Conservation (phyloP, 2,888 invertebrate genomes). For the Rosalia funebris region DNA sequence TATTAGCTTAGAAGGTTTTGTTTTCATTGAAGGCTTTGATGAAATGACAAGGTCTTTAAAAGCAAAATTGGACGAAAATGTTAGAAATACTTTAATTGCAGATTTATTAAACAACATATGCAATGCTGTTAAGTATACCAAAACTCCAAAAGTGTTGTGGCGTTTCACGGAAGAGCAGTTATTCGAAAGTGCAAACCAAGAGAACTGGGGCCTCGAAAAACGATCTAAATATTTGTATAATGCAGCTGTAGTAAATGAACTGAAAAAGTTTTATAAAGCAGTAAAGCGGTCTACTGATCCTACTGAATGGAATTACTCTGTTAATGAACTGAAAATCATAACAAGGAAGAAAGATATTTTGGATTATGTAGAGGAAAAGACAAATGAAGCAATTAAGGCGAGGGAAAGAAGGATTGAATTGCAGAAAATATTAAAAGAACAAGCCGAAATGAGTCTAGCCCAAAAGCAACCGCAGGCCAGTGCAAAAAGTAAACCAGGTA, state of each 20-base stretch:
- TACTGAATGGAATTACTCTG: slow-evolving; percentile 48
- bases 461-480: not conserved
- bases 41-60: slow-evolving; percentile 32
- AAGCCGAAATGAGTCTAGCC: not conserved
- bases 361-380: slow-evolving; percentile 34
- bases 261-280: slow-evolving; percentile 49
- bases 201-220: slow-evolving; percentile 32
- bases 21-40: slow-evolving; percentile 30
- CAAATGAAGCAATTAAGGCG: slow-evolving; percentile 28
- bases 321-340: slow-evolving; percentile 42
- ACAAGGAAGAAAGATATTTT: slow-evolving; percentile 46
- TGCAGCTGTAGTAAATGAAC: slow-evolving; percentile 43
- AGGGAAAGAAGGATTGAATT: slow-evolving; percentile 20
- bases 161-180: slow-evolving; percentile 44
- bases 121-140: slow-evolving; percentile 28
- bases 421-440: not conserved
- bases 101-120: slow-evolving; percentile 44
- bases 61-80: slow-evolving; percentile 38
- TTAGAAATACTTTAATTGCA: slow-evolving; percentile 39
- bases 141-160: slow-evolving; percentile 14
- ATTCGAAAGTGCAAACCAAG: slow-evolving; percentile 51
- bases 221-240: slow-evolving; percentile 50
- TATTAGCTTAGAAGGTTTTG: slow-evolving; percentile 38
- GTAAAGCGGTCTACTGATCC: slow-evolving; percentile 40
- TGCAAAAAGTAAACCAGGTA: slow-evolving; percentile 8